Conservation (phyloP, 2,888 invertebrate species). For the Apomyelois bistriatella region DNA sequence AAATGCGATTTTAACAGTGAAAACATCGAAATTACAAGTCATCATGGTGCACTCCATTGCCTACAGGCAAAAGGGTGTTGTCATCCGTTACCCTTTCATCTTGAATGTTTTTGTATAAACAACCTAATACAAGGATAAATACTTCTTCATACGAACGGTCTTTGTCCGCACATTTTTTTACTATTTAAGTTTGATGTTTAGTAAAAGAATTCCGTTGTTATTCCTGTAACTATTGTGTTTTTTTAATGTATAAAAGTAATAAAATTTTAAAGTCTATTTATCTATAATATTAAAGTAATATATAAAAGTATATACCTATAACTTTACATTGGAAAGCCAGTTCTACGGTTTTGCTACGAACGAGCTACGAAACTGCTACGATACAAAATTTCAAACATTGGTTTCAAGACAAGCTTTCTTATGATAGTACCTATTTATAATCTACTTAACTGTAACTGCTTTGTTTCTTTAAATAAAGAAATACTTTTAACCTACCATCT, state of each 20-base stretch:
- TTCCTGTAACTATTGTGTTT: background rate
- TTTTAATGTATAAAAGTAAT: background rate
- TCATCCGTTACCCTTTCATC: conserved; percentile 64
- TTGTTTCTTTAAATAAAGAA: no score
- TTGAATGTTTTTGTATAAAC: conserved; percentile 57
- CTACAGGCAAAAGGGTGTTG: conserved; percentile 71
- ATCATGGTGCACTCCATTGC: conserved; percentile 67
- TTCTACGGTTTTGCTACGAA: background rate
- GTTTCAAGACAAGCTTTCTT: background rate
- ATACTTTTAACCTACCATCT: no score
- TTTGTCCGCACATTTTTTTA: conserved; percentile 3
- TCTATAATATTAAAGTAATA: background rate
- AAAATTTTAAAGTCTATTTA: no score
- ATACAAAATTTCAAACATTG: background rate
- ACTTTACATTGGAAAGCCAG: background rate
- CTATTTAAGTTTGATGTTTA: background rate
- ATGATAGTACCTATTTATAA: background rate
- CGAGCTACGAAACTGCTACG: background rate
- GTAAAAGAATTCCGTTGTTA: background rate
- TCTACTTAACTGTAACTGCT: no score
- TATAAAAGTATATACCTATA: background rate
- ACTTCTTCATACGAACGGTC: conserved; percentile 19
- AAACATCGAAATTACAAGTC: conserved; percentile 77
- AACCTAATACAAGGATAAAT: conserved; percentile 40
- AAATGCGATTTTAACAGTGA: conserved; percentile 78